A percentile compares a stretch with the other conserved stretches of the same genome.
These are phyloP conservation scores for Nomada goodeniana DNA, from an alignment of 2,888 invertebrate genomes.

Conservation along the genomic window DNA sequence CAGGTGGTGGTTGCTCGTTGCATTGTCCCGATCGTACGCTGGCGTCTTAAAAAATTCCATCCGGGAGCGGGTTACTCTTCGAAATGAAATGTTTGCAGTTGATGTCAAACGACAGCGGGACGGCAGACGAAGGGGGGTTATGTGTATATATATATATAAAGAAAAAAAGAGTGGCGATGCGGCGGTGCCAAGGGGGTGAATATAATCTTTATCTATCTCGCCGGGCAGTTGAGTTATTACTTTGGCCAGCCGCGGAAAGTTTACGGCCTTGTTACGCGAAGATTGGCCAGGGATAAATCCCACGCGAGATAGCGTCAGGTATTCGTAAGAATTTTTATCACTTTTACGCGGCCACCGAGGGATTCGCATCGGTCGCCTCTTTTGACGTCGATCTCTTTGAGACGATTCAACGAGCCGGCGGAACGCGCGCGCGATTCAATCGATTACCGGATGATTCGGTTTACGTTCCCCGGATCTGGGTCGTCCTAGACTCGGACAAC, in stretches of 20 bases:
- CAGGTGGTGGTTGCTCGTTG: background rate
- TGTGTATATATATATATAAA: background rate
- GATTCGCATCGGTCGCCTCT: background rate
- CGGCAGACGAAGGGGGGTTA: too few species aligned
- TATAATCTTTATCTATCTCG: constrained; percentile 34
- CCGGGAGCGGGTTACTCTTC: background rate
- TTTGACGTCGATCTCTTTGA: constrained; percentile 15
- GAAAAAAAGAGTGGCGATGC: background rate
- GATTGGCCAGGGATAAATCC: constrained; percentile 33
- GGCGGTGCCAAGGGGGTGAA: background rate
- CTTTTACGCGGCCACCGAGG: constrained; percentile 8
- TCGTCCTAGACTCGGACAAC: background rate
- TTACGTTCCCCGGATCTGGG: constrained; percentile 9
- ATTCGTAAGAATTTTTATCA: constrained; percentile 49
- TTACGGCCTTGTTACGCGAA: constrained; percentile 41
- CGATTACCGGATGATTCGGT: constrained; percentile 15
- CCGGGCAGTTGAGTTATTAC: constrained; percentile 34
- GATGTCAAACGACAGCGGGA: background rate
- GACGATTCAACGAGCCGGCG: background rate
- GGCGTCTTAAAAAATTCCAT: too few species aligned
- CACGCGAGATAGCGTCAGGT: background rate
- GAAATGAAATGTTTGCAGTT: background rate
- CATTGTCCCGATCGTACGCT: too few species aligned
- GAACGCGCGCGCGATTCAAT: constrained; percentile 10
- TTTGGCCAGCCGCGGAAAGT: constrained; percentile 9